Conservation (phyloP, 2,797 vertebrate species). For the Clarias platycephalus region DNA sequence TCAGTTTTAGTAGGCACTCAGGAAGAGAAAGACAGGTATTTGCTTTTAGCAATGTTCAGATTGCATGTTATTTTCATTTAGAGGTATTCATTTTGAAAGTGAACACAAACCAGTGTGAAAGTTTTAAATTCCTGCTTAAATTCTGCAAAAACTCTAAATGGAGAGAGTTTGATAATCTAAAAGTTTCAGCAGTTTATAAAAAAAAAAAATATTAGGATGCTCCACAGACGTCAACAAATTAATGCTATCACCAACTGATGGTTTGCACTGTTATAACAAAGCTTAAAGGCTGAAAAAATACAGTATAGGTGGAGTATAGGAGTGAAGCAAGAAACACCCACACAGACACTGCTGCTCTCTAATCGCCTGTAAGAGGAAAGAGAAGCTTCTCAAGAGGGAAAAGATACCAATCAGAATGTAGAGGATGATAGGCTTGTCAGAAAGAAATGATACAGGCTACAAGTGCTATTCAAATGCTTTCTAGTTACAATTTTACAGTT, state of each 20-base stretch:
- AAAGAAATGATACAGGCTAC: not conserved
- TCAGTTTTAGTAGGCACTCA: not conserved
- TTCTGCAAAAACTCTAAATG: not conserved
- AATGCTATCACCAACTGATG: conserved; percentile 2
- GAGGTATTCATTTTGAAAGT: not conserved
- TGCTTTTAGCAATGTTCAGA: conserved; percentile 4
- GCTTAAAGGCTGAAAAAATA: conserved; percentile 13
- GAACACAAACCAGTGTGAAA: not conserved
- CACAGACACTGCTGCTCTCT: conserved; percentile 5
- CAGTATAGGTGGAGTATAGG: conserved; percentile 9
- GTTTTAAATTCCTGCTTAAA: not conserved
- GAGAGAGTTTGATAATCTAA: not conserved
- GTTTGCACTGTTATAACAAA: conserved; percentile 22
- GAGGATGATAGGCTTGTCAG: not conserved
- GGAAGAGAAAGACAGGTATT: not conserved
- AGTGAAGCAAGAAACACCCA: conserved; percentile 28
- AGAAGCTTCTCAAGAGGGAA: not conserved
- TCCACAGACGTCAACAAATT: not conserved
- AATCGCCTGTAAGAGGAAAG: conserved; percentile 22
- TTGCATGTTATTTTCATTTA: not conserved
- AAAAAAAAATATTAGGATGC: not conserved
- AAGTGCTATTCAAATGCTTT: not conserved
- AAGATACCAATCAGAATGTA: not conserved
- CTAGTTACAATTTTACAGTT: not conserved
- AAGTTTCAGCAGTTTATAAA: not conserved